Evolutionary conservation across 2,797 vertebrate species (phyloP), one percentile per base, ranked within the genome.

Genomic region (Rachycentron canadum): DNA sequence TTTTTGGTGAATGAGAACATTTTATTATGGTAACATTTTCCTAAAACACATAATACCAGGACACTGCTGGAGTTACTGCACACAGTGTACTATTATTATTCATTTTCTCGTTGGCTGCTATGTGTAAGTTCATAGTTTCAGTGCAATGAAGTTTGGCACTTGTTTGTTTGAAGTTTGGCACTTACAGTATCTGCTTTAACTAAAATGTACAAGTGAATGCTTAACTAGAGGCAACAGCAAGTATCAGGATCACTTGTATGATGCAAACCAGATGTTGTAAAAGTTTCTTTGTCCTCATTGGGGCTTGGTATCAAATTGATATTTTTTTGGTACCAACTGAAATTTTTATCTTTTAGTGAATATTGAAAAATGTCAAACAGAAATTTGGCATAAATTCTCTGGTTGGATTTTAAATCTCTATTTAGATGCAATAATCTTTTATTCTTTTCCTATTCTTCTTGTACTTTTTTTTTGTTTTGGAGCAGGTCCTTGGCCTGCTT

Each of bases 31-130:
- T 62, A 23, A 58, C 23, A 4, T 11, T 49, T 59, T 55, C 11
- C 63, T 45, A 47, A 49, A 72, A 45, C 70, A 16, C 72, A 70
- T 58, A 55, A 63, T 59, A 53, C 11, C 53, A 32, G 53, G 1
- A 21, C 53, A 30, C 9, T 30, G 53, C 50, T 17, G 25, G 25
- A 53, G 50, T 30, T 50, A 19, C 0, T 43, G 41, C 4, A 2
- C 65, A 7, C 1, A n/a, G 10, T 28, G 25, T 2, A 50, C 45
- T 53, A 8, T 36, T 56, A 32, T 78, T 73, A 63, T 63, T 69
- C 30, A 43, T 21, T 38, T 38, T 17, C 69, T 50, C 11, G 13
- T 9, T 28, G 32, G 30, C 45, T 52, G 57, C 7, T 28, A 17
- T 40, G 16, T 23, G 16, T 12, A 25, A 40, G 38, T 38, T 7